A percentile compares a stretch with the other conserved stretches of the same genome.
These are phyloP conservation scores for Zootoca vivipara DNA, from an alignment of 2,113 vertebrate species.

Conservation along the genomic window DNA sequence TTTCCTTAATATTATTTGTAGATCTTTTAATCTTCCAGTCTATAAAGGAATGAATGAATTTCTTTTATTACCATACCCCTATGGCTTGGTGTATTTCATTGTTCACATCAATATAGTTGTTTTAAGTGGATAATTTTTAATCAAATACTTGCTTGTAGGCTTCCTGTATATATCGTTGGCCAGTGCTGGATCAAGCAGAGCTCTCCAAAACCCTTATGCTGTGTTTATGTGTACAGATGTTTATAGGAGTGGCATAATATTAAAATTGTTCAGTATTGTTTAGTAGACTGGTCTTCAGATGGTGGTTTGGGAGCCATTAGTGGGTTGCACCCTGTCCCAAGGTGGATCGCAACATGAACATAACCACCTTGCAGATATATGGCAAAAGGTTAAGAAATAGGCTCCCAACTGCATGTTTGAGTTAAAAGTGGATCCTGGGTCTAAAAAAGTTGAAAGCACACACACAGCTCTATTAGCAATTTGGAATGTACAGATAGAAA, in stretches of 20 bases:
- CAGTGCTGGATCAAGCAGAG: background rate
- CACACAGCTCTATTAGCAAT: background rate
- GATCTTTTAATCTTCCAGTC: slow-evolving; percentile 41
- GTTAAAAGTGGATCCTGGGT: too few species aligned
- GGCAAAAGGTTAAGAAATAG: too few species aligned
- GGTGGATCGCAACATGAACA: too few species aligned
- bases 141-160: background rate
- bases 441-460: background rate
- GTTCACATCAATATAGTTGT: slow-evolving; percentile 6
- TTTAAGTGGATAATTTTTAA: background rate
- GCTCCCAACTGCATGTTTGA: too few species aligned
- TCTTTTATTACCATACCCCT: slow-evolving; percentile 51
- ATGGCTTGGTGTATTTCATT: slow-evolving; percentile 24
- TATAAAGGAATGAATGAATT: slow-evolving; percentile 39
- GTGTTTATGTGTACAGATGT: background rate
- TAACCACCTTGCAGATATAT: too few species aligned
- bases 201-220: background rate
- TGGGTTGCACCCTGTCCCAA: too few species aligned
- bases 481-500: background rate
- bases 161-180: background rate
- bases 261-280: background rate
- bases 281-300: background rate
- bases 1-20: slow-evolving; percentile 49
- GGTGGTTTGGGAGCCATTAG: too few species aligned
- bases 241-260: background rate